Percentiles rank a stretch among this genome's conserved stretches.
These are phyloP conservation scores for Diarsia dahlii DNA, from an alignment of 2,888 invertebrate species.

Conservation along the genomic window DNA sequence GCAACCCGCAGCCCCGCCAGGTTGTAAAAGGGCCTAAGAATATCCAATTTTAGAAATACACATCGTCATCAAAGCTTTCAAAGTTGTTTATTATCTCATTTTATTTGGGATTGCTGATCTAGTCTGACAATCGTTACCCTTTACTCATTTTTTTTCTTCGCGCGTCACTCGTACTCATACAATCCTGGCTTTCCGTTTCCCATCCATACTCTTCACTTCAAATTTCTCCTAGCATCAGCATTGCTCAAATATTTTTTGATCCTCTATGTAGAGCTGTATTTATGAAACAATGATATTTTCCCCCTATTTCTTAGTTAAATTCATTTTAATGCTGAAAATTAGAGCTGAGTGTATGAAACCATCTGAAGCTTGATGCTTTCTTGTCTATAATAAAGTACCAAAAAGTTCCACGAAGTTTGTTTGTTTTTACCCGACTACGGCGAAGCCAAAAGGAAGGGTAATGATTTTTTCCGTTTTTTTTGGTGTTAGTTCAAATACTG, in stretches of 20 bases:
- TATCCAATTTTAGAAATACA: background rate
- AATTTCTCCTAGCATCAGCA: background rate
- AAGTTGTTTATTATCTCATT: background rate
- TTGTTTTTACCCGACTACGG: too few species aligned
- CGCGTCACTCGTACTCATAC: background rate
- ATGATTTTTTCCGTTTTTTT: background rate
- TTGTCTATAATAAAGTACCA: background rate
- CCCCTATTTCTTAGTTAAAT: too few species aligned
- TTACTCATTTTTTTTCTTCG: background rate
- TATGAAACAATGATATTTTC: background rate
- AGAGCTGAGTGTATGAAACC: background rate
- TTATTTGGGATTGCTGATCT: background rate
- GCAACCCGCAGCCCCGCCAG: too few species aligned
- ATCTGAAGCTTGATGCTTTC: background rate
- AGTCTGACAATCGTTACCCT: background rate
- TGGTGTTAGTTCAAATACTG: background rate
- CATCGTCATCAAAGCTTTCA: background rate
- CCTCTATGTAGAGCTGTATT: background rate
- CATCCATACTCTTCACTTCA: background rate
- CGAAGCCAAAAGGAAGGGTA: too few species aligned
- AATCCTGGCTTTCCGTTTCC: background rate
- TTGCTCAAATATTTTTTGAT: background rate
- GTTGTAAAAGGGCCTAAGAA: background rate
- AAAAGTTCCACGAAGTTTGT: background rate
- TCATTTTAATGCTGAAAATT: background rate